phyloP scores from a whole-genome alignment of 1,140 invertebrate species.

The Drosophila rhopaloa region DNA sequence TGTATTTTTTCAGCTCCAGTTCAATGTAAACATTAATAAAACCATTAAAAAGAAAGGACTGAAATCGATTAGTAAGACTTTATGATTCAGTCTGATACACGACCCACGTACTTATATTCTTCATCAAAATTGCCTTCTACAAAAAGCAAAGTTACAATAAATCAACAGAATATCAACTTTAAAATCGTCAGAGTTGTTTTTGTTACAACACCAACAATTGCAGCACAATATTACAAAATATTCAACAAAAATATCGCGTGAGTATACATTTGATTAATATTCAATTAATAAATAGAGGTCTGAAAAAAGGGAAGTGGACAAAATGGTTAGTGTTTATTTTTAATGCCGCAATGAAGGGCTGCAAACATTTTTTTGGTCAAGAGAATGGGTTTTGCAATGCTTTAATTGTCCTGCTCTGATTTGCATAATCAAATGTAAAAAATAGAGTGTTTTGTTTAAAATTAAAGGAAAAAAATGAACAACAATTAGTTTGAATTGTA shows the following conservation, averaged over 20 bases:
- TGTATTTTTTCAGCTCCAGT: constrained; percentile 19
- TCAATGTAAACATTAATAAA: constrained; percentile 17
- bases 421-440: too few species aligned
- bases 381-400: too few species aligned
- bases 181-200: neutral
- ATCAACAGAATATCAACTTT: constrained; percentile 3
- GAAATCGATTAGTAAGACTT: constrained; percentile 5
- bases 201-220: constrained; percentile 3
- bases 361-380: too few species aligned
- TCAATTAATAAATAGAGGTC: neutral
- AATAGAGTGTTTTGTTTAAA: too few species aligned
- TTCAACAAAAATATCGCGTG: constrained; percentile 37
- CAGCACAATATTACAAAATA: constrained; percentile 8
- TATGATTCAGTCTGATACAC: constrained; percentile 3
- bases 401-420: too few species aligned
- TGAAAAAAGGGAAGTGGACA: neutral
- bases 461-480: too few species aligned
- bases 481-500: too few species aligned
- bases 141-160: neutral
- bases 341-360: too few species aligned
- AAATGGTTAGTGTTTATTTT: neutral
- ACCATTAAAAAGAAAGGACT: neutral
- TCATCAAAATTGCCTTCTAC: neutral
- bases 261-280: neutral
- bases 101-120: constrained; percentile 1